These are phyloP conservation scores for Heliocidaris erythrogramma DNA, from an alignment of 35 echinoderm and acorn worm species.

Conservation along the genomic window DNA sequence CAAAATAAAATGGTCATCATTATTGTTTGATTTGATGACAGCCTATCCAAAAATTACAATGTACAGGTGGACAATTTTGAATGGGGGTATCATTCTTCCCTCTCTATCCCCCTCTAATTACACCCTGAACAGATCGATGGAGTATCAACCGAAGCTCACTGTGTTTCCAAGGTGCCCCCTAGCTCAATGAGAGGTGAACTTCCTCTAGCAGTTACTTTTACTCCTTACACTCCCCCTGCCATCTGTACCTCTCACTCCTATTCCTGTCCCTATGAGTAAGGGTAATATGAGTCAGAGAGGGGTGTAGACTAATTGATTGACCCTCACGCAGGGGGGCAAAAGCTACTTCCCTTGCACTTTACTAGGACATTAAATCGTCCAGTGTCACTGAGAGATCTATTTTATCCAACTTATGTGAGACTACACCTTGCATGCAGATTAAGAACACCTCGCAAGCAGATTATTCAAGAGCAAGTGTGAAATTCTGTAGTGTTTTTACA, in stretches of 20 bases:
- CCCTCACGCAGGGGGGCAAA: background rate
- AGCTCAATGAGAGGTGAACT: background rate
- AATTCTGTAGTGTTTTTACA: background rate
- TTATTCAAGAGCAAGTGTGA: background rate
- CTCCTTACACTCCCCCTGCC: background rate
- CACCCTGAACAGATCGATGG: no score
- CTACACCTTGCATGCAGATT: background rate
- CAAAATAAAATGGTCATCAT: no score
- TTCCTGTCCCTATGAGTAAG: background rate
- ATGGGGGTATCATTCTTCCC: no score
- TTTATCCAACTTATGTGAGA: background rate
- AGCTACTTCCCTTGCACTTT: background rate
- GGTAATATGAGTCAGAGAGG: background rate
- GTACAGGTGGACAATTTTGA: no score
- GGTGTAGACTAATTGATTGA: background rate
- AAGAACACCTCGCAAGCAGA: background rate
- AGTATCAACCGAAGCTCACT: no score
- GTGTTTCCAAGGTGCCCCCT: no score
- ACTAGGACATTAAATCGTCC: background rate
- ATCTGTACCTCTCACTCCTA: background rate
- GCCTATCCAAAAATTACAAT: no score
- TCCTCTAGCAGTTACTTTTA: background rate
- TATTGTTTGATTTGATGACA: no score
- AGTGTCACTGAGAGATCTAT: background rate
- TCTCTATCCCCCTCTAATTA: no score